phyloP scores from a whole-genome alignment of 2,888 invertebrate genomes.

The Agonopterix alstromeriana region DNA sequence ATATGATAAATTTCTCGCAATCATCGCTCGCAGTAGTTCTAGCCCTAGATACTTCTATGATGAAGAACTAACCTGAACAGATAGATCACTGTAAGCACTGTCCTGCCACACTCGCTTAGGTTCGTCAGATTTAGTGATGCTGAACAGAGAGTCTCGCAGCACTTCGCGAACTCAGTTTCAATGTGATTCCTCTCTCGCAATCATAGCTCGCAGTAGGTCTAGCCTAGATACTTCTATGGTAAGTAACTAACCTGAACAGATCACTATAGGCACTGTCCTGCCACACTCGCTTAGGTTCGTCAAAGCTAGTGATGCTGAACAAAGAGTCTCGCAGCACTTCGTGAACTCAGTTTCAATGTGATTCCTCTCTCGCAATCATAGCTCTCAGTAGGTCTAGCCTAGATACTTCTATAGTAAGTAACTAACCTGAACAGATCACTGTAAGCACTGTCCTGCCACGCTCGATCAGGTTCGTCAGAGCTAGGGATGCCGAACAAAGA shows the following conservation, averaged over 20 bases:
- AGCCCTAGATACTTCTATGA: slow-evolving; percentile 58
- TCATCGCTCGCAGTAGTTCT: not conserved
- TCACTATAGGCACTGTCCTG: too few species aligned
- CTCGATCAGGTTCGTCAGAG: slow-evolving; percentile 53
- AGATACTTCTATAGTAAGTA: not conserved
- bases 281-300: slow-evolving; percentile 51
- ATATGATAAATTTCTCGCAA: too few species aligned
- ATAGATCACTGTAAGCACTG: too few species aligned
- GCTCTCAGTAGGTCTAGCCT: slow-evolving; percentile 75
- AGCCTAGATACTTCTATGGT: slow-evolving; percentile 59
- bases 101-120: too few species aligned
- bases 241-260: too few species aligned
- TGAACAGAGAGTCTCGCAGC: too few species aligned
- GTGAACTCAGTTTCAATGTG: slow-evolving; percentile 71
- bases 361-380: slow-evolving; percentile 78
- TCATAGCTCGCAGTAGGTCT: not conserved
- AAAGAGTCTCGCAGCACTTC: slow-evolving; percentile 65
- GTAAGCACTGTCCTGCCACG: slow-evolving; percentile 55
- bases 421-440: slow-evolving; percentile 57
- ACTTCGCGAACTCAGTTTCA: too few species aligned
- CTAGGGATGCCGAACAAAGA: slow-evolving; percentile 59
- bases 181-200: too few species aligned
- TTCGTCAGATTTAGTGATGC: too few species aligned
- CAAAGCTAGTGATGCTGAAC: slow-evolving; percentile 59
- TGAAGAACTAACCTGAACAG: too few species aligned